Base-by-base conservation (phyloP, 2,888 invertebrate genomes). In the Platycheirus albimanus region DNA sequence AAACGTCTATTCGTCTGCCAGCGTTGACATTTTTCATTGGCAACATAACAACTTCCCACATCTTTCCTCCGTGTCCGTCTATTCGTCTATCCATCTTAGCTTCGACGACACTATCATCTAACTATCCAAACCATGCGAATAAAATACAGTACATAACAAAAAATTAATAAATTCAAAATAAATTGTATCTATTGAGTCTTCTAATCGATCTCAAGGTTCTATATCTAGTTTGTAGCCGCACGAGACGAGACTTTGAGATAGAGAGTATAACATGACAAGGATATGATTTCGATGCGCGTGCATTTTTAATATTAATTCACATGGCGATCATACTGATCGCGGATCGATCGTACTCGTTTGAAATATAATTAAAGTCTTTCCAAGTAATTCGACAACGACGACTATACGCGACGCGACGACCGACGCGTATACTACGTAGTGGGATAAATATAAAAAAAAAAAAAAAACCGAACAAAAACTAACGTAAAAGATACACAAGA, bases 241-340 rank as follows among this genome's bases (percentile, higher is more conserved):
- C 78, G 72, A 83, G 83, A 83, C 83, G 83, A 67, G 67, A 54
- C 79, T 72, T n/a, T n/a, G n/a, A n/a, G n/a, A n/a, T n/a, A 63
- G 58, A 78, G 66, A 71, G 47, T 54, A 66, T 47, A 76, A 83
- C 83, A 83, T 83, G 83, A 83, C 83, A 83, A 83, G 83, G 83
- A 83, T 83, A 83, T 83, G 78, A 83, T 83, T 83, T 78, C 69
- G 83, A 74, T 83, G 83, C 69, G 83, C 64, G 83, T 74, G 83
- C 72, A 78, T 83, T 83, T 78, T 78, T 78, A 83, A 83, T 83
- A 77, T 69, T 67, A 78, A 67, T 72, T 77, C 81, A 72, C 71
- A 83, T 77, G 70, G 38, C 80, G 52, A 54, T 33, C 28, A 38
- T n/a, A n/a, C 15, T 66, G 74, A 63, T 64, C 51, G 71, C 41